Evolutionary conservation across 2,797 vertebrate species (phyloP).

Genomic region (Trichosurus vulpecula): DNA sequence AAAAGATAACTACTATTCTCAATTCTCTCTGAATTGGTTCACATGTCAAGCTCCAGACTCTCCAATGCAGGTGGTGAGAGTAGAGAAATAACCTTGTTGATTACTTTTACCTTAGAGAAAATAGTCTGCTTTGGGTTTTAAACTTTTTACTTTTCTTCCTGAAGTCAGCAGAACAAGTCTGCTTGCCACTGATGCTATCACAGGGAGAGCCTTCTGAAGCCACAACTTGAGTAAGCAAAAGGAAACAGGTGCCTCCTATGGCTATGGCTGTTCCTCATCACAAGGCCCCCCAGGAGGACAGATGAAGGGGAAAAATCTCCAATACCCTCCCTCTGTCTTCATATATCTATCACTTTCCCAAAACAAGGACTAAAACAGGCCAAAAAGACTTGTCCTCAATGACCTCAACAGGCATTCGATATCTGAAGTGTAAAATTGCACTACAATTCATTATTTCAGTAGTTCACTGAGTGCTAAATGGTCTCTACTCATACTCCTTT

Average conservation of each 20-base stretch:
- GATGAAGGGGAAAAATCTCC: constrained; percentile 17
- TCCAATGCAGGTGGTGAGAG: background rate
- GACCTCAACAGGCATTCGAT: background rate
- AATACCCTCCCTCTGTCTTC: background rate
- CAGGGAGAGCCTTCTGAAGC: constrained; percentile 48
- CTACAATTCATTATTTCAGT: constrained; percentile 18
- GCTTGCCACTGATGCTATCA: constrained; percentile 49
- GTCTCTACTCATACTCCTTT: background rate
- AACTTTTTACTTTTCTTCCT: constrained; percentile 43
- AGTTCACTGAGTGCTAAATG: background rate
- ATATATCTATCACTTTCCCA: constrained; percentile 51
- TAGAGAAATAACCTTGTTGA: constrained; percentile 23
- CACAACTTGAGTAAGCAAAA: constrained; percentile 20
- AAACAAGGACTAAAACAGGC: constrained; percentile 21
- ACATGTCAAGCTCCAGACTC: constrained; percentile 12
- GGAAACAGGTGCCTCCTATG: constrained; percentile 39
- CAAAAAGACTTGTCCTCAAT: background rate
- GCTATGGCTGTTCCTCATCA: constrained; percentile 39
- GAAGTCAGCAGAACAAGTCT: constrained; percentile 44
- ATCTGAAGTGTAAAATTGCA: background rate
- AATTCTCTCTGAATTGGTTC: constrained; percentile 17
- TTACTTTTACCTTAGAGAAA: constrained; percentile 60
- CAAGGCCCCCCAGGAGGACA: constrained; percentile 17
- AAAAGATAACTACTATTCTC: constrained; percentile 34
- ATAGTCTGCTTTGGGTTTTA: constrained; percentile 62